Conservation (phyloP, 64 coral and sea anemone species). For the Stylophora pistillata region DNA sequence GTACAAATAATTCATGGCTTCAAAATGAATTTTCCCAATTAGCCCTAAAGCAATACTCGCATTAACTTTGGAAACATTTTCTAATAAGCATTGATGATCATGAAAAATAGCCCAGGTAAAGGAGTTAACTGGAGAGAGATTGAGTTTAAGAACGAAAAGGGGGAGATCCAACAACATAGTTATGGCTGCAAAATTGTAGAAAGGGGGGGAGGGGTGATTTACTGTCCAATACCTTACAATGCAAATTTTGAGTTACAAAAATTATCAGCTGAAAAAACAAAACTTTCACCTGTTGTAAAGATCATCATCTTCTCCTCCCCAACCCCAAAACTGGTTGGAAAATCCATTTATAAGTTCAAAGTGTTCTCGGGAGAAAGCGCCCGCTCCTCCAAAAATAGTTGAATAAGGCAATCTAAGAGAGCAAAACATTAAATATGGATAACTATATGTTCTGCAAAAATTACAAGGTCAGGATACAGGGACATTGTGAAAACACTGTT, state of each 20-base stretch:
- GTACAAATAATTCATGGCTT: background rate
- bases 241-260: background rate
- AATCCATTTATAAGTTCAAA: constrained; percentile 98
- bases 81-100: background rate
- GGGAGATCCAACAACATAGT: too few relatives aligned
- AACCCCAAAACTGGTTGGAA: constrained; percentile 99
- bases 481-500: too few relatives aligned
- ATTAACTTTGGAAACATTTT: background rate
- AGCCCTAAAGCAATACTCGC: background rate
- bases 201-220: too few relatives aligned
- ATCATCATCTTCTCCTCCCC: constrained; percentile 99
- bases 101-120: background rate
- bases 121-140: too few relatives aligned
- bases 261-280: background rate
- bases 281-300: constrained; percentile 81
- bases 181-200: too few relatives aligned
- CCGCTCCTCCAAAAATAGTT: constrained; percentile 91
- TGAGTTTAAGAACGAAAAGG: too few relatives aligned
- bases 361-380: constrained; percentile 69
- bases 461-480: too few relatives aligned
- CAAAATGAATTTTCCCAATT: background rate
- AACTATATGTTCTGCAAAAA: too few relatives aligned
- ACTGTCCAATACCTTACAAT: background rate
- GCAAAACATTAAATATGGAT: background rate
- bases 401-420: constrained; percentile 79